Evolutionary conservation across 1,140 invertebrate species (phyloP), one percentile per base, ranked within the genome.

Genomic region (Acromyrmex heyeri): DNA sequence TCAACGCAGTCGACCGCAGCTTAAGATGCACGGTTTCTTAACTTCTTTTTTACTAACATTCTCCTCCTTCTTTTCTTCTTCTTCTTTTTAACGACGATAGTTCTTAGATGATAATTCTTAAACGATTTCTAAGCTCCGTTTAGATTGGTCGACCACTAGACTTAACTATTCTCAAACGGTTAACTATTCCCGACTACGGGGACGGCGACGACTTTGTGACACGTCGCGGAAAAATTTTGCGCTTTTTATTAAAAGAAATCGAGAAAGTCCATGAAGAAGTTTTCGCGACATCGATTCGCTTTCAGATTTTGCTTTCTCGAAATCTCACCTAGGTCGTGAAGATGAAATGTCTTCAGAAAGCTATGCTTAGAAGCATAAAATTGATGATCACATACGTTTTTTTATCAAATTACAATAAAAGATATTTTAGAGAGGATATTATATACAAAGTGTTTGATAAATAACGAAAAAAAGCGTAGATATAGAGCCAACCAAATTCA

Each of bases 151-250:
- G 24, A 24, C 48, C 73, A 21, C 59, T 62, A 18, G 67, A 21
- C 21, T 61, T 62, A 76, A n/a, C 65, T 38, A 38, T 78, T n/a
- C 30, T 27, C 55, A 34, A 61, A 67, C 85, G 65, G 38, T 34
- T 86, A 86, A 78, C 64, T 64, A 78, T n/a, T 24, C 53, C 55
- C 27, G n/a, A 30, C 18, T 44, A 57, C 27, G 18, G 16, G 34
- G 76, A 61, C 30, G 18, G 16, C 50, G 76, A 61, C 30, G 53
- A 27, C 64, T 86, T 81, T 86, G 64, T 57, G 55, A 69, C n/a
- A 48, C 55, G 55, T 78, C 65, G 85, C 65, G 76, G 16, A 81
- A 81, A 81, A 59, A 70, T 61, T 50, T 69, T 70, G 34, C 53
- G 18, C 44, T 18, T 48, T n/a, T 77, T 48, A 30, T 34, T 48